Evolutionary conservation across 1,140 invertebrate species (phyloP), one percentile per base, ranked within the genome.

Genomic region (Sipha flava): DNA sequence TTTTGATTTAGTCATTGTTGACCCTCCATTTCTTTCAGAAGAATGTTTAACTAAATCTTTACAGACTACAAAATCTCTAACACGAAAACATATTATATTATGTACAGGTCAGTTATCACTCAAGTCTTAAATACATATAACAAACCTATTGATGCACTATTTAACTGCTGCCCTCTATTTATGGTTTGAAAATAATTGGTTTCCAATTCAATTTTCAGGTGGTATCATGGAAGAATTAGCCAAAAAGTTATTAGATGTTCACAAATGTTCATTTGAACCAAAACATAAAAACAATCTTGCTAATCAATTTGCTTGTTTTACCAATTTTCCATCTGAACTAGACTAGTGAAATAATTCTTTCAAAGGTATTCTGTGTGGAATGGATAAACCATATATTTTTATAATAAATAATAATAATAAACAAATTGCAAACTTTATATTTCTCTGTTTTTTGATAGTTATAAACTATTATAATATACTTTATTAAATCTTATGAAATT

Each of bases 11-110:
- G 92, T 98, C 3, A 88, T 98, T 75, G 94, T 92, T 0, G 96
- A 98, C 88, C 96, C 97, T 14, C 97, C 97, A 14, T 98, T 97
- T 86, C 86, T 98, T 7, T 93, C 95, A 0, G 92, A 95, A 82
- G 96, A 98, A 86, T 98, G 97, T 87, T 88, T 98, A 21, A 89
- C 89, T 3, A 97, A 97, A 87, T 92, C 90, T 31, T 89, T 94
- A 0, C 85, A 89, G 52, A 95, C 96, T 0, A 90, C 97, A 6
- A 91, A 91, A 82, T 90, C 89, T 82, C 84, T 98, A 57, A 85
- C 90, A 0, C 94, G 94, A 84, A 87, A 90, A 6, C 94, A 96
- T 84, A 90, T 98, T 59, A 88, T 98, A 40, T 86, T 98, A 1
- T 98, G 95, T 84, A 97, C 96, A 82, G 95, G 95, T 92, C 86